Evolutionary conservation across 2,888 invertebrate species (phyloP).

Genomic region (Brachynemurus nebulosus): DNA sequence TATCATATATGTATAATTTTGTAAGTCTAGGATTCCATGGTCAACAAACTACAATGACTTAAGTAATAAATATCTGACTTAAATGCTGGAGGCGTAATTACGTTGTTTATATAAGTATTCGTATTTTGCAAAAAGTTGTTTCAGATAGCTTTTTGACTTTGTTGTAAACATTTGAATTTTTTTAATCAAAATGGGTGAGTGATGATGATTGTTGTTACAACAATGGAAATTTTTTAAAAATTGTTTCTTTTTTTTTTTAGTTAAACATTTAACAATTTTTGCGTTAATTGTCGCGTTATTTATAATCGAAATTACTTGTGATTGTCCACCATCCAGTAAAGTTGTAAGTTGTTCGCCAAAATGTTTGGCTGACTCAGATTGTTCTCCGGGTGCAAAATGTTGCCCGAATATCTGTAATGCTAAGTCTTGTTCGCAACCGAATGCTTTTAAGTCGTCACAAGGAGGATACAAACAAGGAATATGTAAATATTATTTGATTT

Average conservation of each 20-base stretch:
- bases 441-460: slow-evolving; percentile 24
- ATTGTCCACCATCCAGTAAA: slow-evolving; percentile 50
- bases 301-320: slow-evolving; percentile 13
- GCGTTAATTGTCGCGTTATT: not conserved
- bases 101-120: too few relatives aligned
- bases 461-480: slow-evolving; percentile 31
- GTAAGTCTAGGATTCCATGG: too few relatives aligned
- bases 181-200: not conserved
- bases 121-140: too few relatives aligned
- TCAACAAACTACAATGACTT: too few relatives aligned
- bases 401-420: slow-evolving; percentile 55
- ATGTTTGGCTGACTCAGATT: slow-evolving; percentile 51
- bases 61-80: too few relatives aligned
- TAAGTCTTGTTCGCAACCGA: slow-evolving; percentile 47
- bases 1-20: too few relatives aligned
- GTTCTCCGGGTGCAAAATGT: slow-evolving; percentile 51
- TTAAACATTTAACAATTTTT: not conserved
- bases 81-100: too few relatives aligned
- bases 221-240: not conserved
- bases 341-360: slow-evolving; percentile 53
- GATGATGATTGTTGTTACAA: not conserved
- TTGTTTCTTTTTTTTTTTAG: not conserved
- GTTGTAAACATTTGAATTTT: too few relatives aligned
- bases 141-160: too few relatives aligned
- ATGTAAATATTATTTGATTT: slow-evolving; percentile 15